Base-by-base conservation (phyloP, 2,888 invertebrate genomes). In the Hypomecis atomaria region DNA sequence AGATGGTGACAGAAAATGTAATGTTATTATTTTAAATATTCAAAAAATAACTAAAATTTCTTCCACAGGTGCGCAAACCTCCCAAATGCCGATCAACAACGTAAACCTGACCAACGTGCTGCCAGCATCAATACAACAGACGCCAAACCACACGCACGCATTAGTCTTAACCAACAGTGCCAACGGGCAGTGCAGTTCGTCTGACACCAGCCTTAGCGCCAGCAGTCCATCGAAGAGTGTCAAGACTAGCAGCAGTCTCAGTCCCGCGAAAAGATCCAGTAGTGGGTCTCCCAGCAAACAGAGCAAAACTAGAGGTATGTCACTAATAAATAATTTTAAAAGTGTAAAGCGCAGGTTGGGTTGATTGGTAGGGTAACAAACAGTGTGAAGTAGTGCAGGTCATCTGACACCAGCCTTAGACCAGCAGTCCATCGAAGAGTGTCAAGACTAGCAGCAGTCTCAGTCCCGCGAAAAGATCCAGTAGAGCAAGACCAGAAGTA, bases 211-310 rank as follows among this genome's bases (percentile, higher is more conserved):
- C 77, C 84, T 95, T 43, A 95, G 95, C 75, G 96, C 96, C 48
- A 96, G 96, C 71, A 97, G 97, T 78, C 97, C 97, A 0, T 97
- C 97, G 56, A 96, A 97, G 84, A 97, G 97, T 85, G 95, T 97
- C 9, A 97, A 97, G 82, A 97, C 97, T 54, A 96, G 96, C 40
- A 96, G 97, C 33, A 97, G 97, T 73, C 92, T 97, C 47, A 97
- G 96, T 79, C 97, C 97, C 0, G 97, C 97, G 0, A 97, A 97
- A 85, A 90, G 97, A 67, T 96, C 95, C 66, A 96, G 96, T 62
- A 97, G 96, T 68, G 97, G 97, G 0, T 97, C 97, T 9, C 97
- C 97, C 44, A 95, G 96, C 74, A 96, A 96, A 85, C 93, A 93
- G 82, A 96, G 95, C 79, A 96, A 96, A 83, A 96, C 96, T 62